Conservation (phyloP, 2,113 vertebrate species). For the Nipponia nippon region DNA sequence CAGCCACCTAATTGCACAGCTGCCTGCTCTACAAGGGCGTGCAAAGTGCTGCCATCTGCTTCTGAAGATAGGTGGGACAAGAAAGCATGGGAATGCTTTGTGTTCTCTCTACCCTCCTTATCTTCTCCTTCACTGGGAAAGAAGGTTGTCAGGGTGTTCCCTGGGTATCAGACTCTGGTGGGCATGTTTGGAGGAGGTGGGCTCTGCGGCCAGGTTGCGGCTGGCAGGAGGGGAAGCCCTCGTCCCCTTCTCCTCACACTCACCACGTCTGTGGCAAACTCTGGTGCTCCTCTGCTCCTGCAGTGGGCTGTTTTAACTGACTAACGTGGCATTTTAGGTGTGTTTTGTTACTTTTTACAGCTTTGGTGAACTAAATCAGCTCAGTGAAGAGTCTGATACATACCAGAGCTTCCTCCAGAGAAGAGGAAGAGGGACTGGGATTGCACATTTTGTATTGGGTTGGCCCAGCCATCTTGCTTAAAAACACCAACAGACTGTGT, state of each 20-base stretch:
- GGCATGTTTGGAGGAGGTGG: not conserved
- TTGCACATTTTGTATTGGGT: not conserved
- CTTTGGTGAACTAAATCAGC: not conserved
- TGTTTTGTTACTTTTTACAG: not conserved
- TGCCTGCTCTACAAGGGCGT: not conserved
- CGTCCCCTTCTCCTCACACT: not conserved
- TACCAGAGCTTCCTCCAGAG: not conserved
- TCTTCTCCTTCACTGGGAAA: not conserved
- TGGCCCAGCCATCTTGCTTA: not conserved
- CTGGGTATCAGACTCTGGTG: not conserved
- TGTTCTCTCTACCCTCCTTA: not conserved
- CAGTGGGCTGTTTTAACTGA: not conserved
- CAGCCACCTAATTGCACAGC: not conserved
- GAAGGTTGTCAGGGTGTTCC: not conserved
- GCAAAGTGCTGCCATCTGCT: not conserved
- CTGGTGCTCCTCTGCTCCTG: not conserved
- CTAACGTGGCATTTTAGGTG: not conserved
- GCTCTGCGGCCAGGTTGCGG: fast-evolving
- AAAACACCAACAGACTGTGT: not conserved
- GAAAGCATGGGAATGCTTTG: not conserved
- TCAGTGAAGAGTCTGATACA: not conserved
- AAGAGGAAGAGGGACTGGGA: not conserved
- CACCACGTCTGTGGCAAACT: not conserved
- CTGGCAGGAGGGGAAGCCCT: not conserved
- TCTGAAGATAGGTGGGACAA: not conserved